Conservation (phyloP, 2,113 vertebrate species). For the Neotragus moschatus region DNA sequence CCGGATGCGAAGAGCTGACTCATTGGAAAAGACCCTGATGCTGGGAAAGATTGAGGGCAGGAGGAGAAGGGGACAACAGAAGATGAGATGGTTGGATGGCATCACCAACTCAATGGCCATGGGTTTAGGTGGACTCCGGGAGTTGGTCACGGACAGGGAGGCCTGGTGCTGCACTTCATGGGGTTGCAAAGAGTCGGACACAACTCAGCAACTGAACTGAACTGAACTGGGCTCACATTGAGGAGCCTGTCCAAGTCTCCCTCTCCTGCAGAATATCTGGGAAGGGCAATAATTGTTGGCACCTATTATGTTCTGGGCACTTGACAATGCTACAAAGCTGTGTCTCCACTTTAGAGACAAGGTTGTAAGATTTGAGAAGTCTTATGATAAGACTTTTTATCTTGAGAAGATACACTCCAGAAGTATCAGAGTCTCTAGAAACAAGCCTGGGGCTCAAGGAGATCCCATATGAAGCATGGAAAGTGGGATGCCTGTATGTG, state of each 20-base stretch:
- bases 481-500: neutral
- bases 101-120: neutral
- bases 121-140: neutral
- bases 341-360: neutral
- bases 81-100: neutral
- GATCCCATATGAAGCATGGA: neutral
- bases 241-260: neutral
- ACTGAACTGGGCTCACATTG: neutral
- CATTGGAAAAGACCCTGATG: neutral
- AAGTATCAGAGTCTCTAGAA: neutral
- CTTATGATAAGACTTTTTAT: neutral
- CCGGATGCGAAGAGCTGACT: neutral
- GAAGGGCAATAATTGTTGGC: too few species aligned
- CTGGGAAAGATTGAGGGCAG: neutral
- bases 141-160: neutral
- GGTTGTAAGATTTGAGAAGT: neutral
- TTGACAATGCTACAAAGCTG: neutral
- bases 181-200: accelerated
- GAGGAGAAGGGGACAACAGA: neutral
- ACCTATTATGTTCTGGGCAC: neutral
- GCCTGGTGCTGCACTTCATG: neutral
- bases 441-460: neutral
- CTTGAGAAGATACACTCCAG: neutral
- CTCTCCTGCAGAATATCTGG: neutral
- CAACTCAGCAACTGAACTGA: neutral